phyloP scores from a whole-genome alignment of 1,140 invertebrate genomes.

The Drosophila equinoxialis region DNA sequence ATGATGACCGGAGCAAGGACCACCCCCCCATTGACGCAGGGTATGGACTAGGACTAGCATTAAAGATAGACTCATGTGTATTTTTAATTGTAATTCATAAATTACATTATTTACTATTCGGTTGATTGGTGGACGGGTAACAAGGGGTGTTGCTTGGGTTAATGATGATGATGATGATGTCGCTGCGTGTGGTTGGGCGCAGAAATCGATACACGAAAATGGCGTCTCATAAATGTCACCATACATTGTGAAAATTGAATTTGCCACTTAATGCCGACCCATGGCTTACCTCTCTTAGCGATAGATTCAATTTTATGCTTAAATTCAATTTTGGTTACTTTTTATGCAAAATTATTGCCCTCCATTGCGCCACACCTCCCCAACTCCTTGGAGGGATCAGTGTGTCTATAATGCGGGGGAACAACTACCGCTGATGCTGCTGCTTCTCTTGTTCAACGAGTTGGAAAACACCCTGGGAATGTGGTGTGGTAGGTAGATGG shows the following conservation, averaged over 20 bases:
- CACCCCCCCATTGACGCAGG: slow-evolving; percentile 30
- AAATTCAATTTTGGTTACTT: slow-evolving; percentile 74
- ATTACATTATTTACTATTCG: slow-evolving; percentile 59
- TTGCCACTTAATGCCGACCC: slow-evolving; percentile 45
- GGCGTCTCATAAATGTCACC: slow-evolving; percentile 49
- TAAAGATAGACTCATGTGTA: slow-evolving; percentile 24
- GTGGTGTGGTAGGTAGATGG: slow-evolving; percentile 6
- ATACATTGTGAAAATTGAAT: slow-evolving; percentile 63
- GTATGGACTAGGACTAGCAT: background rate
- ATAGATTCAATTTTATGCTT: slow-evolving; percentile 40
- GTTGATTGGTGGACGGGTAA: background rate
- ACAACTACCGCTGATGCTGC: background rate
- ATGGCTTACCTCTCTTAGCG: slow-evolving; percentile 3
- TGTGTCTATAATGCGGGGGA: background rate
- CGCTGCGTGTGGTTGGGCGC: background rate
- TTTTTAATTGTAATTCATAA: slow-evolving; percentile 75
- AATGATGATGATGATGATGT: slow-evolving; percentile 36
- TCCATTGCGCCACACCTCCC: background rate
- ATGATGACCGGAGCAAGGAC: slow-evolving; percentile 60
- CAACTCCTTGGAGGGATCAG: slow-evolving; percentile 38
- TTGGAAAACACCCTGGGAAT: slow-evolving; percentile 72
- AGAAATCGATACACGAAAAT: slow-evolving; percentile 50
- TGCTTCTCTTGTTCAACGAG: slow-evolving; percentile 63
- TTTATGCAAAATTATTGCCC: slow-evolving; percentile 78
- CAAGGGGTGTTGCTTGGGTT: slow-evolving; percentile 30